Evolutionary conservation across 2,888 invertebrate genomes (phyloP).

Genomic region (Tricholauxania praeusta): DNA sequence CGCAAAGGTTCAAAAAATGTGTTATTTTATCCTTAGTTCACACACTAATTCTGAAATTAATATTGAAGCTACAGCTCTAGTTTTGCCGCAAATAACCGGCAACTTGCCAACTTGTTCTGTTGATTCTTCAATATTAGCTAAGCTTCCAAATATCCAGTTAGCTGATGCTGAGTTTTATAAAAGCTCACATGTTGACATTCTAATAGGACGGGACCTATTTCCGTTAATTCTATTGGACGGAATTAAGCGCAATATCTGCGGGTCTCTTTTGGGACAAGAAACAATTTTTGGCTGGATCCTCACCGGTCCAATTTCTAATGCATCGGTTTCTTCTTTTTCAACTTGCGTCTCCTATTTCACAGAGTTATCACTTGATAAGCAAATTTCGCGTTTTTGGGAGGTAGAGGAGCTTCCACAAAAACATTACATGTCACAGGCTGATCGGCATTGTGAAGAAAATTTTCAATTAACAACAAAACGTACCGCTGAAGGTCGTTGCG

Average conservation of each 20-base stretch:
- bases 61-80: too few species aligned
- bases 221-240: conserved; percentile 1
- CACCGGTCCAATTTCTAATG: conserved; percentile 31
- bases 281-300: conserved; percentile 41
- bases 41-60: neutral
- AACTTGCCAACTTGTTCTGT: conserved; percentile 2
- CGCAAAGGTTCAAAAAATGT: conserved; percentile 12
- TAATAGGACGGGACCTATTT: neutral
- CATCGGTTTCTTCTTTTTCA: neutral
- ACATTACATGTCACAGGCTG: neutral
- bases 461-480: neutral
- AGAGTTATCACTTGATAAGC: neutral
- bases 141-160: neutral
- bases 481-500: neutral
- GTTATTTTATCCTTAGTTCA: conserved; percentile 13
- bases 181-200: neutral
- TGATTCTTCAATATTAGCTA: neutral
- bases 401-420: neutral
- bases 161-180: neutral
- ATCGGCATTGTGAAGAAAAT: neutral
- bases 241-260: conserved; percentile 16
- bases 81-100: conserved; percentile 15
- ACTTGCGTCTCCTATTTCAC: conserved; percentile 11
- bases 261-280: conserved; percentile 32
- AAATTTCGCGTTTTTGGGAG: neutral